Base-by-base conservation (phyloP, 2,113 vertebrate species). In the Deroptyus accipitrinus region DNA sequence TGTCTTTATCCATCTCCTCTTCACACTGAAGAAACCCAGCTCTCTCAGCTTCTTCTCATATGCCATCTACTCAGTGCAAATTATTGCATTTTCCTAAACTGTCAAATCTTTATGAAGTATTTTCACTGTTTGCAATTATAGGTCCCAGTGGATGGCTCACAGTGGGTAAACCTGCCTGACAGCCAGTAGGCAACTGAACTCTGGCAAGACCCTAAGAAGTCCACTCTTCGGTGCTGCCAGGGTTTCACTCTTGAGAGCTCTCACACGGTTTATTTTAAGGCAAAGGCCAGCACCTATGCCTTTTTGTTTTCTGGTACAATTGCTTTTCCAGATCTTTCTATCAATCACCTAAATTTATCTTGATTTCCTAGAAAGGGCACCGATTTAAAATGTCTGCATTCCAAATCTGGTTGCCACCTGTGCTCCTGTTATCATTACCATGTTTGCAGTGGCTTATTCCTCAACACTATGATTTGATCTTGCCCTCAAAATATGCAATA, bases 401-500 rank as follows among this genome's bases (percentile, higher is more conserved):
- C 44, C 59, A 86, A 90, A 92, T 52, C 59, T 64, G 57, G 14
- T 62, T 92, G 52, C 54, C 83, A 57, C 63, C n/a, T 46, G 16
- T 41, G 30, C 49, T 44, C 51, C 7, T 67, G 23, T 84, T 93
- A 78, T 75, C 68, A 61, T 30, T 59, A 33, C 18, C 11, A 0
- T 22, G 51, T 72, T 81, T 78, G 42, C 57, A 83, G 37, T 13
- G 28, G 28, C 16, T 76, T 92, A 76, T 91, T 94, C 48, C 28
- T 86, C 33, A 59, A 72, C 35, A 41, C 20, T 64, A 10, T 61
- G 51, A 84, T 93, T 92, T 88, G 72, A 57, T 96, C 64, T 90
- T 49, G 37, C 39, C 39, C 83, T 93, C 80, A 69, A 93, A 92
- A 96, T 96, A 97, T 86, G 80, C 80, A 96, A 62, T 85, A 64